phyloP scores from a whole-genome alignment of 2,888 invertebrate species.

The Theodoxus fluviatilis region DNA sequence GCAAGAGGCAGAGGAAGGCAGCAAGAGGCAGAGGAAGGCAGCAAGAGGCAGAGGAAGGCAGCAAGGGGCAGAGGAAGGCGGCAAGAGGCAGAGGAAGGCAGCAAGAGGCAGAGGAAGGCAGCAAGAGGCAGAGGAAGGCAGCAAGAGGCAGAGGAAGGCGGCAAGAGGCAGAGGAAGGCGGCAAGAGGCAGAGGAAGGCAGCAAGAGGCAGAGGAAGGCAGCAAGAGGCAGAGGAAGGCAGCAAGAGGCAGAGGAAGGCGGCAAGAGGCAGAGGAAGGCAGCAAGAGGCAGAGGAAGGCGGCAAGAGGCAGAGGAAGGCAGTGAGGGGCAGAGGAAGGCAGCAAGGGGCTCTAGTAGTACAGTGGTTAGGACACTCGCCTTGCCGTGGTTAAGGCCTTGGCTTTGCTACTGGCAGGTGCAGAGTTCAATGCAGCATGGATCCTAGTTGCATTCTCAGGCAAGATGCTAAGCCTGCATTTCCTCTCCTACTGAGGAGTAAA shows the following conservation, averaged over 20 bases:
- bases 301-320: background rate
- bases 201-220: background rate
- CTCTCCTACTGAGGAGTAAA: no score
- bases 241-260: background rate
- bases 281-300: background rate
- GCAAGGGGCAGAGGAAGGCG: background rate
- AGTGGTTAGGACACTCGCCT: no score
- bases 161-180: background rate
- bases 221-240: background rate
- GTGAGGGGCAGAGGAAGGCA: background rate
- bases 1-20: background rate
- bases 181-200: background rate
- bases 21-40: background rate
- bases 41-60: background rate
- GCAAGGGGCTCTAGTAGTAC: no score
- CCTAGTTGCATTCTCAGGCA: no score
- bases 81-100: background rate
- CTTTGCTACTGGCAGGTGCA: no score
- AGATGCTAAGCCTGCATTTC: no score
- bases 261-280: background rate
- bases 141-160: conserved; percentile 10
- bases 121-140: conserved; percentile 3
- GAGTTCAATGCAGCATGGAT: no score
- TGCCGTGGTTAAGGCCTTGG: no score
- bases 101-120: background rate